Evolutionary conservation across 2,797 vertebrate genomes (phyloP).

Genomic region (Melanotaenia maccullochi): DNA sequence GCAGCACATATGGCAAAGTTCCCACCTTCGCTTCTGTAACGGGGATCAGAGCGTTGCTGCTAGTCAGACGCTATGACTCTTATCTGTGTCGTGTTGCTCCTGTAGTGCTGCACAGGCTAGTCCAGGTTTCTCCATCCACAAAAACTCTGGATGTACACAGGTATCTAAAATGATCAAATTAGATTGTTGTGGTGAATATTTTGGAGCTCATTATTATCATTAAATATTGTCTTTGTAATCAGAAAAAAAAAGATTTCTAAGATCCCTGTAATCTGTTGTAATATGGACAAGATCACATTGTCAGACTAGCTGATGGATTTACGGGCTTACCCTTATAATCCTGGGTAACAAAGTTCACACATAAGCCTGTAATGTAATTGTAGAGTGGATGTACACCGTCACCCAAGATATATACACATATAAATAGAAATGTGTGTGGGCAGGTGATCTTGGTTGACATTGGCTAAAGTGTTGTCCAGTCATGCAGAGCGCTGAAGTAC

Average conservation of each 20-base stretch:
- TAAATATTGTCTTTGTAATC: neutral
- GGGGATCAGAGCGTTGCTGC: conserved; percentile 22
- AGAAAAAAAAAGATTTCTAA: neutral
- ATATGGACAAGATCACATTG: too few relatives aligned
- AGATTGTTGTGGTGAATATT: neutral
- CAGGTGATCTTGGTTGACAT: conserved; percentile 19
- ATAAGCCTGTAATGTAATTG: neutral
- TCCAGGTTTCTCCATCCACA: neutral
- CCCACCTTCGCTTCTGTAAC: conserved; percentile 11
- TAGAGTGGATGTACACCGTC: too few relatives aligned
- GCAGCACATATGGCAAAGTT: conserved; percentile 9
- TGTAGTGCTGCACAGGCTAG: neutral
- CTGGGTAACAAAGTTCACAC: neutral
- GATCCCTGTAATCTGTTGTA: too few relatives aligned
- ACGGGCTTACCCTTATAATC: neutral
- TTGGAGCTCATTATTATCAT: neutral
- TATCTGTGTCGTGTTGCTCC: conserved; percentile 17
- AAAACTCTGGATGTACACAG: neutral
- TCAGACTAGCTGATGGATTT: neutral
- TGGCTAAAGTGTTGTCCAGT: conserved; percentile 2
- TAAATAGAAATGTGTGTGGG: conserved; percentile 7
- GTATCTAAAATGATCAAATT: too few relatives aligned
- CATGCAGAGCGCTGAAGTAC: neutral
- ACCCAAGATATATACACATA: neutral
- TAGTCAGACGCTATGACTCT: conserved; percentile 22